Percentiles rank a stretch among this genome's conserved stretches.
These are phyloP conservation scores for Heterotis niloticus DNA, from an alignment of 2,113 vertebrate species.

Conservation along the genomic window DNA sequence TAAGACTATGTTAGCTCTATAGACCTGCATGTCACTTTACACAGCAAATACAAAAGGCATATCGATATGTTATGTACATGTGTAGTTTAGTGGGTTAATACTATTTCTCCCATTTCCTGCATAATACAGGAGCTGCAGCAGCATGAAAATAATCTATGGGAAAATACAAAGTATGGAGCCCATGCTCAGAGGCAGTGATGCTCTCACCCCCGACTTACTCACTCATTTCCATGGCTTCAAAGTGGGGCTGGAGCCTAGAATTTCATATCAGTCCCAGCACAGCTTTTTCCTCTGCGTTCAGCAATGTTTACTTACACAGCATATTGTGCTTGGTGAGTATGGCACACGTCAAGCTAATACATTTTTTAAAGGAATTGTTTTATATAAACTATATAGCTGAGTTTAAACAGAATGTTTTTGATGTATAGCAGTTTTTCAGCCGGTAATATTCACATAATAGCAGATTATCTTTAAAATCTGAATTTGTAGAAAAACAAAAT, in stretches of 20 bases:
- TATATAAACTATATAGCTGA: slow-evolving; percentile 25
- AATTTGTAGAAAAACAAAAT: slow-evolving; percentile 43
- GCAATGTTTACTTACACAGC: slow-evolving; percentile 53
- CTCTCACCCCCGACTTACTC: slow-evolving; percentile 40
- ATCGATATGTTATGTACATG: slow-evolving; percentile 11
- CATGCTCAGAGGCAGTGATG: slow-evolving; percentile 62
- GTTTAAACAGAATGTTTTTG: slow-evolving; percentile 42
- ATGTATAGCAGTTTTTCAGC: slow-evolving; percentile 53
- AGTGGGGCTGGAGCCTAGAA: slow-evolving; percentile 12
- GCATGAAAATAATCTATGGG: slow-evolving; percentile 46
- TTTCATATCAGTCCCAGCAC: slow-evolving; percentile 36
- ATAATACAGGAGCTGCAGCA: slow-evolving; percentile 18
- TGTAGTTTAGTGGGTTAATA: not conserved
- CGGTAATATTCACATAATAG: slow-evolving; percentile 59
- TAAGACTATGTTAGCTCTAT: slow-evolving; percentile 46
- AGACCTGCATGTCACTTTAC: slow-evolving; percentile 53
- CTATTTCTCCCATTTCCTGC: not conserved
- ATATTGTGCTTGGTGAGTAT: slow-evolving; percentile 70
- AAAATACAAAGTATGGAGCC: slow-evolving; percentile 53
- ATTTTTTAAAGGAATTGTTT: slow-evolving; percentile 9
- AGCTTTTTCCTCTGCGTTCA: slow-evolving; percentile 41
- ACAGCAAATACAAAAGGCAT: slow-evolving; percentile 50
- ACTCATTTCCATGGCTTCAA: slow-evolving; percentile 43
- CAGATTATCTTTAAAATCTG: slow-evolving; percentile 58
- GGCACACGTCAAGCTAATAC: slow-evolving; percentile 56